These are phyloP conservation scores for Centruroides sculpturatus DNA, from an alignment of 1,140 invertebrate species.

Conservation along the genomic window DNA sequence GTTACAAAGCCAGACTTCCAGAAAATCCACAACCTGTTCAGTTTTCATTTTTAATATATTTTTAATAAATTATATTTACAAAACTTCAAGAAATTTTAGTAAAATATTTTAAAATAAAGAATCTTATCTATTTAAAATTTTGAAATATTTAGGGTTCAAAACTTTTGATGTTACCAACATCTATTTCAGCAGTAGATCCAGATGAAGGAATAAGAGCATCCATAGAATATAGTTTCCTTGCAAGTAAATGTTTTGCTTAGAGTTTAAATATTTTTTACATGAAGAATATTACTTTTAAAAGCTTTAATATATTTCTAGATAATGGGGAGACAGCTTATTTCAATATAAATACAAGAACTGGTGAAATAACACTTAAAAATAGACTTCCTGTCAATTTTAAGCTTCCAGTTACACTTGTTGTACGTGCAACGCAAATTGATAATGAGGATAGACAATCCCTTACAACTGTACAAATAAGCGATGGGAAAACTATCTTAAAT, in stretches of 20 bases:
- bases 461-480: constrained; percentile 50
- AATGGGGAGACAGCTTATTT: constrained; percentile 34
- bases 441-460: constrained; percentile 74
- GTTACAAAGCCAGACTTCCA: constrained; percentile 57
- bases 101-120: too few species aligned
- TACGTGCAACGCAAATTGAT: constrained; percentile 70
- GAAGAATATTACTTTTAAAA: too few species aligned
- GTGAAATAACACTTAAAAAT: constrained; percentile 42
- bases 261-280: too few species aligned
- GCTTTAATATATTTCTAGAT: not conserved
- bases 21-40: constrained; percentile 41
- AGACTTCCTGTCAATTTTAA: constrained; percentile 31
- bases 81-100: too few species aligned
- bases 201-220: constrained; percentile 62
- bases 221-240: constrained; percentile 47
- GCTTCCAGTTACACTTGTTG: constrained; percentile 56
- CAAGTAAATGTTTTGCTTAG: constrained; percentile 24
- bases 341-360: constrained; percentile 42
- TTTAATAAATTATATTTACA: too few species aligned
- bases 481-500: constrained; percentile 31
- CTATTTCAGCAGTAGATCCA: constrained; percentile 56
- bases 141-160: constrained; percentile 37
- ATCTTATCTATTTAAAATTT: not conserved
- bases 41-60: not conserved
- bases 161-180: constrained; percentile 40